Conservation (phyloP, 2,113 vertebrate genomes). For the Circaetus cinerascens region DNA sequence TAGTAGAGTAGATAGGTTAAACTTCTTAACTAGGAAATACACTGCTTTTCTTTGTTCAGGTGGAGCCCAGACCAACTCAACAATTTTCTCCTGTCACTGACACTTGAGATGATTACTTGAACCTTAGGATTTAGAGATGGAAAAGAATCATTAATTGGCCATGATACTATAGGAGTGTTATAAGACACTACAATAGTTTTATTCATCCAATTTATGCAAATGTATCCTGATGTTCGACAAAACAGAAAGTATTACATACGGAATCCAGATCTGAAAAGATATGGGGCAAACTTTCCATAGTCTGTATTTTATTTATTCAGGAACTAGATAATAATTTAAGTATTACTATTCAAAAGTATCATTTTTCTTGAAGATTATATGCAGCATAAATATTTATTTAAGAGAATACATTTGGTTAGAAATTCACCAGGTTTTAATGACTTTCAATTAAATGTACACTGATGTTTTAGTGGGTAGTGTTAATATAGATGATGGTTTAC, state of each 20-base stretch:
- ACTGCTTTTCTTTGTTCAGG: not conserved
- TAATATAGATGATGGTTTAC: not conserved
- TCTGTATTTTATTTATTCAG: not conserved
- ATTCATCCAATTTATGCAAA: not conserved
- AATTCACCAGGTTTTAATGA: not conserved
- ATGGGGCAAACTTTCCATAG: not conserved
- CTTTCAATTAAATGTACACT: not conserved
- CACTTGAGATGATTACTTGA: not conserved
- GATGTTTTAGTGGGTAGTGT: not conserved
- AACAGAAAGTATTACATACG: not conserved
- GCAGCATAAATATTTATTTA: not conserved
- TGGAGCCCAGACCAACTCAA: not conserved
- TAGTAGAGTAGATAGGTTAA: not conserved
- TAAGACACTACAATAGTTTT: not conserved
- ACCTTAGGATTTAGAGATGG: not conserved
- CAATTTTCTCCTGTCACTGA: not conserved
- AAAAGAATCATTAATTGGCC: not conserved
- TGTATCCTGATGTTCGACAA: not conserved
- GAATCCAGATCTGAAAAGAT: not conserved
- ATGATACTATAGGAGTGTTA: no score
- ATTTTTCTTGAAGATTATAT: not conserved
- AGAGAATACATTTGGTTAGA: not conserved
- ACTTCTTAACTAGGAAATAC: not conserved
- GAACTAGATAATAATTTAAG: no score
- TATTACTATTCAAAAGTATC: not conserved